Conservation (phyloP, 2,888 invertebrate species). For the Taenaris catops region DNA sequence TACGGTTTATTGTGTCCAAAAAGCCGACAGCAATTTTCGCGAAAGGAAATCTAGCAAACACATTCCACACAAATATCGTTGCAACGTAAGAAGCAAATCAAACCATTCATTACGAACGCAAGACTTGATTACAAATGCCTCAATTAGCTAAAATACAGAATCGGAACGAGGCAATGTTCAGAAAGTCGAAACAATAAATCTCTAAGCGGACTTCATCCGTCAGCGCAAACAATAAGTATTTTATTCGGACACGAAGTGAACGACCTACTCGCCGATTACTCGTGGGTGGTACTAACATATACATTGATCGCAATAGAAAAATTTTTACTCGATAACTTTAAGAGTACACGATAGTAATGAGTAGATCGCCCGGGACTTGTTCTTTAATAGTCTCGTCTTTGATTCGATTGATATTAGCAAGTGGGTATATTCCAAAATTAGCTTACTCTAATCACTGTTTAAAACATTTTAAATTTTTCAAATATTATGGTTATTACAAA, state of each 20-base stretch:
- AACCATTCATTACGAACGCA: constrained; percentile 15
- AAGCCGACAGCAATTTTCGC: constrained; percentile 10
- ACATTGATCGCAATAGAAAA: constrained; percentile 7
- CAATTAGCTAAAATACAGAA: constrained; percentile 14
- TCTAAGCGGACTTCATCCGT: constrained; percentile 23
- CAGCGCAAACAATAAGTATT: constrained; percentile 32
- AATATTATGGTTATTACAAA: too few relatives aligned
- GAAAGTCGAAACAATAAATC: constrained; percentile 26
- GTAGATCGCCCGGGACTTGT: constrained; percentile 24
- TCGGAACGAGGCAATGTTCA: constrained; percentile 13
- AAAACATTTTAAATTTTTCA: too few relatives aligned
- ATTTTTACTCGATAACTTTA: too few relatives aligned
- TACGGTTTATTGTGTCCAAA: constrained; percentile 18
- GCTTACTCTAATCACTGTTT: too few relatives aligned
- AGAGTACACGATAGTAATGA: constrained; percentile 1
- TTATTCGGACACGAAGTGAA: constrained; percentile 36
- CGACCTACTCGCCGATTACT: constrained; percentile 33
- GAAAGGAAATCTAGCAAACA: constrained; percentile 3
- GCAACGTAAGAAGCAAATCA: constrained; percentile 12
- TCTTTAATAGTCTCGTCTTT: constrained; percentile 32
- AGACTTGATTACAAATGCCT: constrained; percentile 14
- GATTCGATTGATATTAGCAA: constrained; percentile 22
- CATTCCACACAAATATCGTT: constrained; percentile 9
- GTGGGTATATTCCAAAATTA: constrained; percentile 39
- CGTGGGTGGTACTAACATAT: constrained; percentile 28